These are phyloP conservation scores for Drosophila quadrilineata DNA, from an alignment of 1,140 invertebrate genomes.

Conservation along the genomic window DNA sequence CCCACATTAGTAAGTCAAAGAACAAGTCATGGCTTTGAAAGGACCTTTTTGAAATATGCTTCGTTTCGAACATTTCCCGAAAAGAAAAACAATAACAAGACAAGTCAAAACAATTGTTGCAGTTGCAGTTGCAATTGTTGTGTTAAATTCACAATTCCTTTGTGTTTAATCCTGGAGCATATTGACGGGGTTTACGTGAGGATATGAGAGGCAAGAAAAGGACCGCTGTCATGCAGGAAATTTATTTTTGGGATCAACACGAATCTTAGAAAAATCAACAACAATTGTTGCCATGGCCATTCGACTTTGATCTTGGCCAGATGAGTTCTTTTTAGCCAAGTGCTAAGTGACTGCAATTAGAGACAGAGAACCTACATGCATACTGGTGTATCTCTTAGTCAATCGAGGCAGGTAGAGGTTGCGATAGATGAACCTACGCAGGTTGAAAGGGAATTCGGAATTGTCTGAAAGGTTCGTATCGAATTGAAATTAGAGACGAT, in stretches of 20 bases:
- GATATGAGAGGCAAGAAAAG: conserved; percentile 25
- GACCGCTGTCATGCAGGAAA: conserved; percentile 55
- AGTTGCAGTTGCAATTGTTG: conserved; percentile 3
- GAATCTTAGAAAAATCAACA: conserved; percentile 57
- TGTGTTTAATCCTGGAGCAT: neutral
- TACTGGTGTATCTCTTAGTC: too few species aligned
- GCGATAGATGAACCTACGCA: neutral
- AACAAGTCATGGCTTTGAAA: neutral
- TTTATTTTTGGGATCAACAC: conserved; percentile 59
- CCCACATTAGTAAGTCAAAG: neutral
- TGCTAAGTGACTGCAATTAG: conserved; percentile 76
- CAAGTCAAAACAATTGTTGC: conserved; percentile 40
- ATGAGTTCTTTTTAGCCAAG: conserved; percentile 30
- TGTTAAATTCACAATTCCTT: neutral
- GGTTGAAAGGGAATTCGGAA: neutral
- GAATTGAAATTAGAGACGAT: conserved; percentile 48
- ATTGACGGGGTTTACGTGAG: neutral
- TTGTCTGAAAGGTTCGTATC: conserved; percentile 15
- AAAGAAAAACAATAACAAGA: conserved; percentile 26
- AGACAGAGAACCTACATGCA: conserved; percentile 3
- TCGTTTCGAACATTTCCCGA: conserved; percentile 4
- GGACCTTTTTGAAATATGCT: neutral
- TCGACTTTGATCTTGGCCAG: conserved; percentile 10
- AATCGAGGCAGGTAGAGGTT: conserved; percentile 38
- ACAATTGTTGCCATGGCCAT: conserved; percentile 55